Evolutionary conservation across 2,888 invertebrate genomes (phyloP), one percentile per base, ranked within the genome.

Genomic region (Euclidia mi): DNA sequence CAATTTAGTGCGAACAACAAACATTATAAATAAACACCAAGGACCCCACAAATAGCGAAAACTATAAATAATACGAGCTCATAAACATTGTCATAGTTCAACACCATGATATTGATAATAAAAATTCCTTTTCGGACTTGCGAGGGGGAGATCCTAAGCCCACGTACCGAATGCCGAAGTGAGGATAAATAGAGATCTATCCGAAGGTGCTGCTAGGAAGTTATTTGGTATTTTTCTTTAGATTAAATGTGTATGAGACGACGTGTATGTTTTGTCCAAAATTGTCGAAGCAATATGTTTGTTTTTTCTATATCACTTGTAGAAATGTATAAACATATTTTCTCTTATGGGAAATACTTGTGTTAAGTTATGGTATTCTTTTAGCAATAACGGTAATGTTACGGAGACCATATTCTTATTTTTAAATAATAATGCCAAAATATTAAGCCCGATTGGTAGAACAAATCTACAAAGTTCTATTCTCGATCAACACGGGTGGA

Each of bases 61-160:
- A 76, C 80, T 79, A 81, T 81, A 78, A 82, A 82, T 82, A 82
- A 76, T 76, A 81, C 55, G 68, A 70, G 47, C 71, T 63, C 75
- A 81, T 82, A 82, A 82, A 80, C 78, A 78, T 62, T 44, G 60
- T 43, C 43, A 72, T 76, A 70, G 71, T 76, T 69, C 75, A 70
- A 77, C 77, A 82, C 79, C 79, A 79, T 83, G 79, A 86, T 89
- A 88, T 89, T 87, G 87, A 88, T 85, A 87, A 86, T 90, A 90
- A 87, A 90, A 89, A 89, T 88, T 88, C 87, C 84, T 80, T 76
- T 76, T 80, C 78, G 71, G 74, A 51, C 68, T 56, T 60, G 66
- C 55, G 60, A 74, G 74, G 78, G 79, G 78, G 81, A 70, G 59
- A 58, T 69, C 56, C 46, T 45, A 38, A 70, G 60, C 49, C 28